Evolutionary conservation across 2,113 vertebrate genomes (phyloP).

Genomic region (Marcusenius ussheri): DNA sequence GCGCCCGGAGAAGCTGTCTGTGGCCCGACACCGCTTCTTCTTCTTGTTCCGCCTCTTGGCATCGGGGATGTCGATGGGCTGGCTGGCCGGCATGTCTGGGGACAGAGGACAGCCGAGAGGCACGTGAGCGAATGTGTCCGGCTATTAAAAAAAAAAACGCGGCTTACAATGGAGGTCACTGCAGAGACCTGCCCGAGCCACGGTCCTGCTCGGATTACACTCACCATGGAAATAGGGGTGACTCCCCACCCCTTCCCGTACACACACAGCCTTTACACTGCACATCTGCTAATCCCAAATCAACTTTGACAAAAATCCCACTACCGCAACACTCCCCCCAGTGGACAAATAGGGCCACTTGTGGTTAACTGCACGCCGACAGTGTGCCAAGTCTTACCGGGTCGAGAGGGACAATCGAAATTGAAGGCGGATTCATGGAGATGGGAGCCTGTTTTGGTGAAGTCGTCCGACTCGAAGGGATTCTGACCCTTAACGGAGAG

Average conservation of each 20-base stretch:
- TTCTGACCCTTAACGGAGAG: slow-evolving; percentile 73
- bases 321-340: neutral
- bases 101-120: neutral
- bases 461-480: slow-evolving; percentile 77
- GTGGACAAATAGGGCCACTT: neutral
- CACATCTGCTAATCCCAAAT: neutral
- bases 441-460: slow-evolving; percentile 68
- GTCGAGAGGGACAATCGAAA: slow-evolving; percentile 78
- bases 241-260: neutral
- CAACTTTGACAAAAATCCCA: neutral
- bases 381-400: slow-evolving; percentile 61
- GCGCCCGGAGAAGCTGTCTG: slow-evolving; percentile 90
- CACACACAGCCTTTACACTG: neutral
- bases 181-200: neutral
- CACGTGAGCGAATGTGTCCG: neutral
- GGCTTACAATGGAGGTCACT: neutral
- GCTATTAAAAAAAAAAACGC: neutral
- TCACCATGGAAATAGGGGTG: neutral
- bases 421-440: slow-evolving; percentile 70
- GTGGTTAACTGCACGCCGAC: neutral
- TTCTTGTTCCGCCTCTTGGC: slow-evolving; percentile 96
- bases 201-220: neutral
- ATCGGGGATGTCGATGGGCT: slow-evolving; percentile 92
- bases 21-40: slow-evolving; percentile 93
- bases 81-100: slow-evolving; percentile 82